Base-by-base conservation (phyloP, 35 echinoderm and acorn worm genomes). In the Ptychodera flava region DNA sequence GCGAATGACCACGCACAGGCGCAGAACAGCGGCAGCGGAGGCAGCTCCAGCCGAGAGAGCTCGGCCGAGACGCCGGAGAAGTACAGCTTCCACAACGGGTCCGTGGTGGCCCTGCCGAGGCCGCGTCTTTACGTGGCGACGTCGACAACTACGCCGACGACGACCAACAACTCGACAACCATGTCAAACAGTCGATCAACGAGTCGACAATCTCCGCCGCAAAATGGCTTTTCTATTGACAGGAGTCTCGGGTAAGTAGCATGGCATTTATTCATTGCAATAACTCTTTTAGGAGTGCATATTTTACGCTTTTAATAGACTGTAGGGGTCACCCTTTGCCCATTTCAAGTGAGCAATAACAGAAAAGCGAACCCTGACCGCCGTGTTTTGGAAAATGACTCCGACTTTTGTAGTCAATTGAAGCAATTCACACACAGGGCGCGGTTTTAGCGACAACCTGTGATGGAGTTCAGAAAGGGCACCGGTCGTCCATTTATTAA, bases 191-290 rank as follows among this genome's bases (percentile, higher is more conserved):
- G 33, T 33, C 80, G 33, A 30, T 10, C 79, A 88, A 36, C 34
- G 35, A 27, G 16, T 79, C 29, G 80, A 30, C 35, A 79, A 88
- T 35, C 78, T 36, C 45, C 45, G 33, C 86, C 80, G 30, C 29
- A 33, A 16, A 88, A 35, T 79, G 86, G 86, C 35, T 88, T 80
- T 32, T 80, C 86, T 30, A 36, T 88, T 22, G 86, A 88, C 35
- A 79, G 78, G 81, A 80, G 77, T 15, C 77, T 88, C 31, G 86
- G 86, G 86, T 88, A 80, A 88, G 86, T 1, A 29, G 1, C 31
- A 83, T 29, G 27, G 33, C 1, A 28, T 32, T n/a, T n/a, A n/a
- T n/a, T n/a, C n/a, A n/a, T n/a, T n/a, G n/a, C n/a, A n/a, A n/a
- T n/a, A n/a, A n/a, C n/a, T n/a, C n/a, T n/a, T n/a, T n/a, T n/a